phyloP scores from a whole-genome alignment of 1,140 invertebrate genomes.

The Gryon sp. region DNA sequence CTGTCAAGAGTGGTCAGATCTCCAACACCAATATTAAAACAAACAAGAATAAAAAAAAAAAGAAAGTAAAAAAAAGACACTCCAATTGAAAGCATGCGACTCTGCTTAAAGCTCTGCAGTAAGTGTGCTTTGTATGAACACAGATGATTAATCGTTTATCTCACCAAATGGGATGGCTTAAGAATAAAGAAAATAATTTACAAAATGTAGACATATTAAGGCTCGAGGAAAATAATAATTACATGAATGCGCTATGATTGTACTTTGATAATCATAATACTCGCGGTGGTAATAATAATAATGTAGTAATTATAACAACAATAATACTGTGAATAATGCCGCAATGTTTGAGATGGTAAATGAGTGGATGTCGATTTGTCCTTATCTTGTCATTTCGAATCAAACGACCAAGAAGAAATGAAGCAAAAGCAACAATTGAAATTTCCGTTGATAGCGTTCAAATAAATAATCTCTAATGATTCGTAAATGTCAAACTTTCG shows the following conservation, averaged over 20 bases:
- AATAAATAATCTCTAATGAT: constrained; percentile 2
- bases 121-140: constrained; percentile 25
- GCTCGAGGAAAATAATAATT: background rate
- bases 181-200: too few species aligned
- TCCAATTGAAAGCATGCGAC: constrained; percentile 24
- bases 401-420: constrained; percentile 15
- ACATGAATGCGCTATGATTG: background rate
- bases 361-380: constrained; percentile 25
- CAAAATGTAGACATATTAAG: too few species aligned
- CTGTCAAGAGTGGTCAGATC: constrained; percentile 75
- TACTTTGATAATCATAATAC: too few species aligned
- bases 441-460: too few species aligned
- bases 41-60: too few species aligned
- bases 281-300: constrained; percentile 13
- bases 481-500: background rate
- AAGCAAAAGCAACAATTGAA: background rate
- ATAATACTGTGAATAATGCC: constrained; percentile 2
- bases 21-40: constrained; percentile 70
- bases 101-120: constrained; percentile 23
- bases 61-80: constrained; percentile 47
- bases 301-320: constrained; percentile 24
- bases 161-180: background rate
- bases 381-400: constrained; percentile 10
- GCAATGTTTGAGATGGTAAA: constrained; percentile 26
- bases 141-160: constrained; percentile 26